These are phyloP conservation scores for Menidia menidia DNA, from an alignment of 2,797 vertebrate species.

Conservation along the genomic window DNA sequence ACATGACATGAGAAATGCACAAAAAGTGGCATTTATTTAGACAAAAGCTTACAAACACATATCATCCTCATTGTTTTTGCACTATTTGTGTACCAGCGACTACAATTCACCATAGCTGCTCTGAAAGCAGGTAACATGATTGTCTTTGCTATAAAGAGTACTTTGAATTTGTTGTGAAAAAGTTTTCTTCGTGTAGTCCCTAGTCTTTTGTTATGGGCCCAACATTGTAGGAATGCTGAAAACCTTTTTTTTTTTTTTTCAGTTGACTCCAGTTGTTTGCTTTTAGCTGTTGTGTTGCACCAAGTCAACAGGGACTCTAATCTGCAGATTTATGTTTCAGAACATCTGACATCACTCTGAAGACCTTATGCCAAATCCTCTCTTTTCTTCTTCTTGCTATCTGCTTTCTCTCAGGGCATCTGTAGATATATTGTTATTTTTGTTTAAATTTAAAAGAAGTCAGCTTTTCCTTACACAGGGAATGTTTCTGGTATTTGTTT, in stretches of 20 bases:
- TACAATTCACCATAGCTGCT: neutral
- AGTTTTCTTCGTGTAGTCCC: neutral
- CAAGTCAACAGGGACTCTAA: neutral
- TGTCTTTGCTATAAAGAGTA: neutral
- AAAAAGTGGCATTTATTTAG: neutral
- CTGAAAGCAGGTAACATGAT: neutral
- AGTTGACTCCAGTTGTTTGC: neutral
- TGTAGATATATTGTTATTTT: neutral
- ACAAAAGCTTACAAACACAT: neutral
- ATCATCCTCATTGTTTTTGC: neutral
- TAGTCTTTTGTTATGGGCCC: neutral
- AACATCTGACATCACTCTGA: no score
- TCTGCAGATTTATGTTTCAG: neutral
- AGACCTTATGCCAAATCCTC: neutral
- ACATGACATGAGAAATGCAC: neutral
- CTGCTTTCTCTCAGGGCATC: neutral
- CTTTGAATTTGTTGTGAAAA: neutral
- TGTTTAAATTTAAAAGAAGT: conserved; percentile 4
- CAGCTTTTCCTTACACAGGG: neutral
- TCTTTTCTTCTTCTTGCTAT: neutral
- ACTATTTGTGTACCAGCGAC: neutral
- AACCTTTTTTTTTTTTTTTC: neutral
- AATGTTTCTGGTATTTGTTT: conserved; percentile 3
- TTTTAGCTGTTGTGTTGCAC: neutral
- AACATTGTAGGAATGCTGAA: neutral